Evolutionary conservation across 2,888 invertebrate genomes (phyloP), one percentile per base, ranked within the genome.

Genomic region (Tuberolachnus salignus): DNA sequence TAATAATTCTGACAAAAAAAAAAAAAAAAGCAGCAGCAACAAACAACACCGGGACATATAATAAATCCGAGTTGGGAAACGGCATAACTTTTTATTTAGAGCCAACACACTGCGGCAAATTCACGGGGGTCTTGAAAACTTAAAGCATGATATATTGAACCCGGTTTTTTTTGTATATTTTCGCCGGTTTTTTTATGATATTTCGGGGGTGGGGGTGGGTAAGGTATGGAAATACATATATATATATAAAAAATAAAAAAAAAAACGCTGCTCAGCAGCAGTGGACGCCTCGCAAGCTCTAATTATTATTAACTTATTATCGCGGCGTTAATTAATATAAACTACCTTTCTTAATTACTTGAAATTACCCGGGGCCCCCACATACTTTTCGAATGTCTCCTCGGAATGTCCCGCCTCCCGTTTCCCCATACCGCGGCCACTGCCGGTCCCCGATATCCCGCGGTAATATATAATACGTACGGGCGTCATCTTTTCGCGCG

Each of bases 291-390:
- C 57, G 46, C 53, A 46, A 57, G 14, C 75, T 67, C 75, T 75
- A 75, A 75, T 75, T 75, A 75, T 75, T 75, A 75, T 75, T 75
- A 75, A 75, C 75, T 74, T 80, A 80, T 82, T 74, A 81, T 80
- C 80, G 80, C 80, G 80, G 80, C 61, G 67, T 82, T 83, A 83
- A 83, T 83, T 83, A 82, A 82, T 83, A 83, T 82, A 82, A 83
- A 83, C 83, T 82, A 83, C 83, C 82, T 83, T 82, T 83, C 83
- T 83, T 83, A 83, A 83, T 83, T 83, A 83, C 82, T 83, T 82
- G 83, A 82, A 83, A 83, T 83, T 82, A 82, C 81, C 82, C 80
- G 80, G 82, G 46, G 42, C 67, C 75, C 67, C 75, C 66, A 67
- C 75, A 75, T 57, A 75, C 75, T 67, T 67, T 75, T 11, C 67